Evolutionary conservation across 2,113 vertebrate species (phyloP).

Genomic region (Amphiprion percula): DNA sequence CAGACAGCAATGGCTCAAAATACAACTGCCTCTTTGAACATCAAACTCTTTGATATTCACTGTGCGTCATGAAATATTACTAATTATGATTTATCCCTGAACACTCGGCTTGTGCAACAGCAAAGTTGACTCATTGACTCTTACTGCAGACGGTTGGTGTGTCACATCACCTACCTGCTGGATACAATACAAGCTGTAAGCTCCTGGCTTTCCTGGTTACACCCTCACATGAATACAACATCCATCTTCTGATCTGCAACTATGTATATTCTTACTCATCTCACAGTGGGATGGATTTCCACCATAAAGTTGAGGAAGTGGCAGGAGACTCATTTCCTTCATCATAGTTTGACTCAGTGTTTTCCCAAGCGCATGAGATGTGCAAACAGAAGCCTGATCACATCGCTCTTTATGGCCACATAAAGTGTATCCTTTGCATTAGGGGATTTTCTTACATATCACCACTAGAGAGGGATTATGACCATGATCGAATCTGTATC

Average conservation of each 20-base stretch:
- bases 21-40: background rate
- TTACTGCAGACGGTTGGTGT: slow-evolving; percentile 6
- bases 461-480: slow-evolving; percentile 45
- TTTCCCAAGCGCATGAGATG: background rate
- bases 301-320: slow-evolving; percentile 61
- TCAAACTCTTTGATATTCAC: background rate
- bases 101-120: background rate
- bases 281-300: slow-evolving; percentile 9
- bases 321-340: slow-evolving; percentile 39
- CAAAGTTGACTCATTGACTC: slow-evolving; percentile 38
- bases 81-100: background rate
- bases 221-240: slow-evolving; percentile 18
- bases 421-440: slow-evolving; percentile 48
- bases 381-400: slow-evolving; percentile 30
- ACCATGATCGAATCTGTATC: background rate
- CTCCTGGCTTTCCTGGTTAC: slow-evolving; percentile 43
- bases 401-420: slow-evolving; percentile 9
- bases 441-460: slow-evolving; percentile 44
- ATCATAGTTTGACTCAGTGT: slow-evolving; percentile 31
- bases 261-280: slow-evolving; percentile 47
- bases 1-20: slow-evolving; percentile 22
- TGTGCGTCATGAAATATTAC: background rate
- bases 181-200: slow-evolving; percentile 14
- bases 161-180: slow-evolving; percentile 18
- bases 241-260: slow-evolving; percentile 2